Evolutionary conservation across 2,113 vertebrate species (phyloP).

Genomic region (Lampris incognitus): DNA sequence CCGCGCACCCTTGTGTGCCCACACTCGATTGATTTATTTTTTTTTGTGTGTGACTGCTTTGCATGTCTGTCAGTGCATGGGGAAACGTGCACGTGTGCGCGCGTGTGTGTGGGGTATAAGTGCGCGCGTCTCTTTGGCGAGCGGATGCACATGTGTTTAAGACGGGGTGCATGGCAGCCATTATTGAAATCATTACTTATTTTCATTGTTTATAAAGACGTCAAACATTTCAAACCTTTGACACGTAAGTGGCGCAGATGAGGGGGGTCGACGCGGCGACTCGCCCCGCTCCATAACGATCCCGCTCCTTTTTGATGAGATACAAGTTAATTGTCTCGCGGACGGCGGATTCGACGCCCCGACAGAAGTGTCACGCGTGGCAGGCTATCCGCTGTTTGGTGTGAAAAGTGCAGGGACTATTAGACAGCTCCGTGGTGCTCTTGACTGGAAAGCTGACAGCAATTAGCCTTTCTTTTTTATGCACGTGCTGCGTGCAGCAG

Average conservation of each 20-base stretch:
- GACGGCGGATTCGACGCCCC: slow-evolving; percentile 57
- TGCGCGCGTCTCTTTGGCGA: not conserved
- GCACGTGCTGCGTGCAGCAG: slow-evolving; percentile 49
- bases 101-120: not conserved
- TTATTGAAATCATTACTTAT: slow-evolving; percentile 71
- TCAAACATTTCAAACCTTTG: slow-evolving; percentile 73
- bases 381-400: slow-evolving; percentile 61
- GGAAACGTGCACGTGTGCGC: slow-evolving; percentile 12
- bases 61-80: not conserved
- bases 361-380: slow-evolving; percentile 67
- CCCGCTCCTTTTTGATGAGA: slow-evolving; percentile 26
- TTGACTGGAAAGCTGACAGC: slow-evolving; percentile 77
- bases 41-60: not conserved
- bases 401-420: slow-evolving; percentile 69
- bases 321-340: slow-evolving; percentile 56
- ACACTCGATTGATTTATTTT: slow-evolving; percentile 34
- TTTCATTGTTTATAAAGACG: slow-evolving; percentile 69
- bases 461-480: slow-evolving; percentile 72
- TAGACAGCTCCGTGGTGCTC: slow-evolving; percentile 68
- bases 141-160: slow-evolving; percentile 7
- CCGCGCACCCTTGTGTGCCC: slow-evolving; percentile 46
- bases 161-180: slow-evolving; percentile 66
- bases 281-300: slow-evolving; percentile 47
- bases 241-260: slow-evolving; percentile 59
- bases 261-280: slow-evolving; percentile 33